phyloP scores from a whole-genome alignment of 2,888 invertebrate genomes.

The Sarcophaga variegata region DNA sequence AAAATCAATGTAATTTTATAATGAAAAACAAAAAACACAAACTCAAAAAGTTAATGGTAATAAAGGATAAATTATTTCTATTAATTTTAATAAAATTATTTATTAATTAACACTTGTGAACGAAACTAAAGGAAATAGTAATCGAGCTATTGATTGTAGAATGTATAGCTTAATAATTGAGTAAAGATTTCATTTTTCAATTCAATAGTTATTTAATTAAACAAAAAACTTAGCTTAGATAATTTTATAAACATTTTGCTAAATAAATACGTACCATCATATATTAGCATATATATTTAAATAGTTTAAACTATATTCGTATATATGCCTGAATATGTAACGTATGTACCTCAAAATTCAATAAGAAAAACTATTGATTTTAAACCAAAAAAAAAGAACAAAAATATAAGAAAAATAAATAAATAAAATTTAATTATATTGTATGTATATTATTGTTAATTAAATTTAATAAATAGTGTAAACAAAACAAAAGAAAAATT shows the following conservation, averaged over 20 bases:
- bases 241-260: slow-evolving; percentile 43
- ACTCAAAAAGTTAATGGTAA: no score
- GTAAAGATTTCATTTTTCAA: slow-evolving; percentile 7
- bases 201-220: background rate
- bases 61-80: no score
- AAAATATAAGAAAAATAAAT: background rate
- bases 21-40: no score
- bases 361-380: background rate
- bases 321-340: background rate
- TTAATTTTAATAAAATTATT: no score
- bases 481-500: background rate
- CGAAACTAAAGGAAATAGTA: no score
- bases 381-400: background rate
- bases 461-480: background rate
- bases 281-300: background rate
- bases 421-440: background rate
- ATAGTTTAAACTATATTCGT: background rate
- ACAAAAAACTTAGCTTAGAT: slow-evolving; percentile 31
- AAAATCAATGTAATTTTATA: no score
- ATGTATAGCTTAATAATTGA: no score
- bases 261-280: slow-evolving; percentile 4
- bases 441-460: background rate
- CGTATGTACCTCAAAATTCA: background rate
- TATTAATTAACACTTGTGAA: no score
- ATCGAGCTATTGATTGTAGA: no score